Base-by-base conservation (phyloP, 1,140 invertebrate genomes). In the Brachionus rotundiformis region DNA sequence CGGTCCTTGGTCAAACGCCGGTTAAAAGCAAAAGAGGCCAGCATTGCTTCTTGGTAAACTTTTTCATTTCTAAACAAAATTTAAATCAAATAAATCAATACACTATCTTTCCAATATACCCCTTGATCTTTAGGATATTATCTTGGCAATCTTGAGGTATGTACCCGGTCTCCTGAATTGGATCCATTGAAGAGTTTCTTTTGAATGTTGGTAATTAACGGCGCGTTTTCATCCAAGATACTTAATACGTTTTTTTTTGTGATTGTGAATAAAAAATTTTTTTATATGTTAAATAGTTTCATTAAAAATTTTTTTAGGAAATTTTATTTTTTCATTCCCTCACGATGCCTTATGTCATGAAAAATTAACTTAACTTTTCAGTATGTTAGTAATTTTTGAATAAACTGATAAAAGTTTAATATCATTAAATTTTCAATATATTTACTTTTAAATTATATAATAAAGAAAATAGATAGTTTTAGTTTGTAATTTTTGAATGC, bases 1-100 rank as follows among this genome's bases (percentile, higher is more conserved):
- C 95, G 90, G 89, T 98, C 95, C 82, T 94, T 92, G 85, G 94
- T 94, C 88, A 98, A 87, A 89, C 94, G 89, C 75, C 94, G 94
- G 87, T 98, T 98, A 84, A 94, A 96, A 86, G 47, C 16, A 19
- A 31, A 63, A 10, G 76, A 59, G 19, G 76, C 76, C 16, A 59
- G 19, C 23, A 79, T 19, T 4, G 76, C 76, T 5, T 79, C 76
- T 39, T 59, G 11, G 23, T 79, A 79, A 27, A 13, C 11, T 27
- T 73, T 73, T 27, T 41, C 68, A 27, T 44, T 73, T 23, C 68
- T 23, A 25, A 73, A 73, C 10, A 25, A 44, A 47, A 8, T 8
- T 44, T 10, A 25, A 25, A 44, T 41, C n/a, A n/a, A n/a, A n/a
- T n/a, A n/a, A n/a, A n/a, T n/a, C n/a, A n/a, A n/a, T n/a, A n/a